A percentile compares a stretch with the other conserved stretches of the same genome.
Evolutionary conservation across 2,113 vertebrate species (phyloP).

Genomic region (Muntiacus muntjak): DNA sequence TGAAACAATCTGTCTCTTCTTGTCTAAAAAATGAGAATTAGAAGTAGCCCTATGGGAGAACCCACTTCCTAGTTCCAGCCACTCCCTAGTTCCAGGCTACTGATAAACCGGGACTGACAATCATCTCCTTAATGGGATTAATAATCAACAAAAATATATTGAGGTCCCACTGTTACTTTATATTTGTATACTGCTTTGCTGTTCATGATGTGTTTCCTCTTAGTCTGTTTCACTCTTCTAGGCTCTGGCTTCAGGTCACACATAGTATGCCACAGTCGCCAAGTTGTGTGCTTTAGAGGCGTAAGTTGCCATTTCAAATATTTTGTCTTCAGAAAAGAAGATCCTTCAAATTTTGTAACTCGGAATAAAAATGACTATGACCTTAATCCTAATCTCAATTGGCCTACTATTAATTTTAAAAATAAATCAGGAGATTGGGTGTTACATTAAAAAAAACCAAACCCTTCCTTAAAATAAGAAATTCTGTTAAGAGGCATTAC

Average conservation of each 20-base stretch:
- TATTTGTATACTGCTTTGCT: neutral
- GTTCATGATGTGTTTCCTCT: neutral
- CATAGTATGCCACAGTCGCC: neutral
- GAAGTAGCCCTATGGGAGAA: neutral
- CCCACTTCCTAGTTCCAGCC: neutral
- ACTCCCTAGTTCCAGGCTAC: neutral
- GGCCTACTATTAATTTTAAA: neutral
- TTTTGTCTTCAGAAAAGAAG: neutral
- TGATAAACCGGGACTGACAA: neutral
- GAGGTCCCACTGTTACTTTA: neutral
- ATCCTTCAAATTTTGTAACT: neutral
- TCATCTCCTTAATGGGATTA: neutral
- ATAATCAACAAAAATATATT: neutral
- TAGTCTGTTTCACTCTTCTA: neutral
- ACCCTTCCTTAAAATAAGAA: neutral
- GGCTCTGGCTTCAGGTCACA: neutral
- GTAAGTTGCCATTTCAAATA: neutral
- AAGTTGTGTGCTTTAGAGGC: neutral
- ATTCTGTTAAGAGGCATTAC: neutral
- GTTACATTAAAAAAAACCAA: neutral
- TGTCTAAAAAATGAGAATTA: neutral
- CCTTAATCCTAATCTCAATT: neutral
- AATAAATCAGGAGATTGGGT: neutral
- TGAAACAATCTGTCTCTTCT: neutral
- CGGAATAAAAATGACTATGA: neutral